Evolutionary conservation across 2,113 vertebrate genomes (phyloP).

Genomic region (Seriola aureovittata): DNA sequence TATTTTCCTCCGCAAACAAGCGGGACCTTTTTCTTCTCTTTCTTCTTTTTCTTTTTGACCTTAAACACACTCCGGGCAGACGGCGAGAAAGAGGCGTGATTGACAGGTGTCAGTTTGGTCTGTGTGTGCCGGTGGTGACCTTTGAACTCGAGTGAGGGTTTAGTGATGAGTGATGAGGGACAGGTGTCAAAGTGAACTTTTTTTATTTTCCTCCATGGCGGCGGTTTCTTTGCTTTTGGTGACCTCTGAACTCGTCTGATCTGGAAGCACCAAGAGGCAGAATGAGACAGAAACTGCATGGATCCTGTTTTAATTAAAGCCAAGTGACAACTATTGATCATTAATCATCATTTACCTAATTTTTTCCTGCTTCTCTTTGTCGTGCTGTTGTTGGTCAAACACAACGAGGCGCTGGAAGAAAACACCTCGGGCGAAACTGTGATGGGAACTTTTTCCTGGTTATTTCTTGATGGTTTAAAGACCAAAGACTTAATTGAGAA

Average conservation of each 20-base stretch:
- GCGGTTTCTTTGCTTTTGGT: neutral
- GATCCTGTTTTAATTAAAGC: too few relatives aligned
- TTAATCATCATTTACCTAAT: too few relatives aligned
- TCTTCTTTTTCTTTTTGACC: neutral
- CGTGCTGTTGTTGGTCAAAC: too few relatives aligned
- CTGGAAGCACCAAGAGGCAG: neutral
- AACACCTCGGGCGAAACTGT: too few relatives aligned
- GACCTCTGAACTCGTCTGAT: constrained; percentile 18
- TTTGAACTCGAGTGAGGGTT: constrained; percentile 43
- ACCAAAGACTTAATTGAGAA: too few relatives aligned
- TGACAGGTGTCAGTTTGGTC: constrained; percentile 39
- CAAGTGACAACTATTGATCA: too few relatives aligned
- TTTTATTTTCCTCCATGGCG: too few relatives aligned
- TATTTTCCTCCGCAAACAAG: neutral
- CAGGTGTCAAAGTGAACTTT: constrained; percentile 14
- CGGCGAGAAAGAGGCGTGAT: neutral
- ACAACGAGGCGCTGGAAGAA: too few relatives aligned
- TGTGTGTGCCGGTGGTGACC: constrained; percentile 34
- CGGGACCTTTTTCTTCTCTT: neutral
- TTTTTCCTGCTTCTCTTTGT: too few relatives aligned
- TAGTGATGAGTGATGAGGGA: constrained; percentile 18
- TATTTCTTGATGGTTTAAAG: too few relatives aligned
- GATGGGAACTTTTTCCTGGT: too few relatives aligned
- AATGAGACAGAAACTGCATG: neutral
- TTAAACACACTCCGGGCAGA: constrained; percentile 1